Evolutionary conservation across 2,888 invertebrate genomes (phyloP), one percentile per base, ranked within the genome.

Genomic region (Scaptomyza reducta): DNA sequence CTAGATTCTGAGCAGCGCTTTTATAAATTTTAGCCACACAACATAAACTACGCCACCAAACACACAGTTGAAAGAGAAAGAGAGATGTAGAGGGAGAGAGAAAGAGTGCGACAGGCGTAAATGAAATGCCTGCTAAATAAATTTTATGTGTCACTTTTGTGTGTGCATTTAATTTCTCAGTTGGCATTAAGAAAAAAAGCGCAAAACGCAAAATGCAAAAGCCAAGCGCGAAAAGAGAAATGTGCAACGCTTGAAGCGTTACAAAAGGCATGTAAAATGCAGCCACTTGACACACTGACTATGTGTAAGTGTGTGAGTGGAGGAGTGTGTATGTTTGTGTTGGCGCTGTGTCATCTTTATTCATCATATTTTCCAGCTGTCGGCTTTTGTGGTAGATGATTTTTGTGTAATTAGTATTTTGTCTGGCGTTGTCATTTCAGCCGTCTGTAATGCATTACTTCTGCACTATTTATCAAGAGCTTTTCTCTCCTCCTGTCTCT

Each of bases 131-230:
- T 77, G 77, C 70, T 79, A 77, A 77, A 77, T 77, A 79, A 79
- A 77, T 79, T 79, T 77, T 70, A 67, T 77, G 70, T 75, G 73
- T 75, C 81, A 80, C 56, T 78, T 79, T 73, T 77, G 67, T 74
- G 79, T 79, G 70, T 70, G 80, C 77, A 79, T 81, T 83, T 81
- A 83, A 83, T 77, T 81, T 83, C 77, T 83, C 81, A 77, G 72
- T 58, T 75, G 67, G 77, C 70, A 70, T 71, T 71, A 61, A 16
- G 57, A 57, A 64, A 47, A 70, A 68, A 62, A 60, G 57, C 63
- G 50, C 59, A 45, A 55, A 42, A 13, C 33, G 45, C 31, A 51
- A 35, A 18, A 29, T 10, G 38, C 27, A 40, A 18, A 53, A 38
- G 3, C 53, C 22, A 35, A 56, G 44, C 45, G 44, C 33, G 46